Percentiles rank a stretch among this genome's conserved stretches.
Conservation (phyloP, 2,113 vertebrate species). For the Saccopteryx leptura region DNA sequence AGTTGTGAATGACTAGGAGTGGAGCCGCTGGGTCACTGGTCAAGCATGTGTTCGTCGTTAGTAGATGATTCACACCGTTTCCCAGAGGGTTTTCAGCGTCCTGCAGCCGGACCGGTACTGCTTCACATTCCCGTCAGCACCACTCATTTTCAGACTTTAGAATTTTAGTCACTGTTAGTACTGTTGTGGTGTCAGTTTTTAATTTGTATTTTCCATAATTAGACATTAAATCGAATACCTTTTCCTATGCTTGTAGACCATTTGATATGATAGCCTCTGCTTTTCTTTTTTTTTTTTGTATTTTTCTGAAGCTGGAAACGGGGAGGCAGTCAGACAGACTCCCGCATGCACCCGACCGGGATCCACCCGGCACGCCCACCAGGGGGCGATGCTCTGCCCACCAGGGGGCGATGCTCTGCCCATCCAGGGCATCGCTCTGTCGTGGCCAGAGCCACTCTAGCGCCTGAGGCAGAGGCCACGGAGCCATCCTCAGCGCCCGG, state of each 20-base stretch:
- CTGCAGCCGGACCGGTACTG: neutral
- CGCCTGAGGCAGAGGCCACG: too few species aligned
- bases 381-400: too few species aligned
- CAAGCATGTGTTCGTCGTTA: neutral
- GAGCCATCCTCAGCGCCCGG: too few species aligned
- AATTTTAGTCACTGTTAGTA: neutral
- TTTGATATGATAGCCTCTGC: neutral
- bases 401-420: too few species aligned
- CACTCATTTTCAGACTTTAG: neutral
- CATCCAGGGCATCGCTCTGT: too few species aligned
- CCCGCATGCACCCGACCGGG: too few species aligned
- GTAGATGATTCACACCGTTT: neutral
- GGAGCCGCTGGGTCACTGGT: neutral
- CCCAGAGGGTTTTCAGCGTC: neutral
- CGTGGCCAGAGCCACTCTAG: too few species aligned
- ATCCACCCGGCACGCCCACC: too few species aligned
- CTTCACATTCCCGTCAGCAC: neutral
- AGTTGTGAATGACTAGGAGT: neutral
- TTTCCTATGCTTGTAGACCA: neutral
- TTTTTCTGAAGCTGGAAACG: too few species aligned
- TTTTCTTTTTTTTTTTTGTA: too few species aligned
- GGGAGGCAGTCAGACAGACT: too few species aligned
- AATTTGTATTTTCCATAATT: neutral
- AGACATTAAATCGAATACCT: neutral
- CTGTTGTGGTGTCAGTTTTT: neutral